Evolutionary conservation across 1,140 invertebrate genomes (phyloP).

Genomic region (Dryas iulia): DNA sequence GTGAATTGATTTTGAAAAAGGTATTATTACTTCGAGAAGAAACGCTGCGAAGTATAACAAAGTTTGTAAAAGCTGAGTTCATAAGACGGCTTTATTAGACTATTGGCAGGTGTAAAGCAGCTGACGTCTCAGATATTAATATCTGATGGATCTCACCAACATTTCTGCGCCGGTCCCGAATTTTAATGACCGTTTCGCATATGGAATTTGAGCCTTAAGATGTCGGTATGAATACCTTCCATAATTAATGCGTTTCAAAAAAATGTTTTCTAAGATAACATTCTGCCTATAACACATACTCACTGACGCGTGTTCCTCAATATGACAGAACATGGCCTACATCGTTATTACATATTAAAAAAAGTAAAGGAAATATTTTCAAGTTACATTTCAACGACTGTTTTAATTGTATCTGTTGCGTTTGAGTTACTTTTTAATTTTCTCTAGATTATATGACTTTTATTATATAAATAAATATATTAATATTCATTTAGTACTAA

Average conservation of each 20-base stretch:
- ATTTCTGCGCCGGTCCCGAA: slow-evolving; percentile 43
- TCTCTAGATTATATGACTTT: too few relatives aligned
- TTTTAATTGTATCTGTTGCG: too few relatives aligned
- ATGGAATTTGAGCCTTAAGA: slow-evolving; percentile 15
- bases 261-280: not conserved
- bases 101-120: slow-evolving; percentile 62
- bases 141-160: slow-evolving; percentile 56
- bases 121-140: slow-evolving; percentile 68
- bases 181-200: slow-evolving; percentile 45
- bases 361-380: too few relatives aligned
- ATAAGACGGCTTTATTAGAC: slow-evolving; percentile 66
- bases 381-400: too few relatives aligned
- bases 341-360: too few relatives aligned
- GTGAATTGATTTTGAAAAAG: slow-evolving; percentile 16
- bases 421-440: too few relatives aligned
- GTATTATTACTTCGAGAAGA: slow-evolving; percentile 27
- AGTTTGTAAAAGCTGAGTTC: slow-evolving; percentile 66
- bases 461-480: too few relatives aligned
- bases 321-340: not conserved
- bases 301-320: not conserved
- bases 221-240: not conserved
- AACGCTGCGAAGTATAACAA: slow-evolving; percentile 36
- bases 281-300: too few relatives aligned
- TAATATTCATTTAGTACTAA: too few relatives aligned
- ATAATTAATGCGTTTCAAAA: not conserved